Evolutionary conservation across 2,888 invertebrate genomes (phyloP), one percentile per base, ranked within the genome.

Genomic region (Nomada fabriciana): DNA sequence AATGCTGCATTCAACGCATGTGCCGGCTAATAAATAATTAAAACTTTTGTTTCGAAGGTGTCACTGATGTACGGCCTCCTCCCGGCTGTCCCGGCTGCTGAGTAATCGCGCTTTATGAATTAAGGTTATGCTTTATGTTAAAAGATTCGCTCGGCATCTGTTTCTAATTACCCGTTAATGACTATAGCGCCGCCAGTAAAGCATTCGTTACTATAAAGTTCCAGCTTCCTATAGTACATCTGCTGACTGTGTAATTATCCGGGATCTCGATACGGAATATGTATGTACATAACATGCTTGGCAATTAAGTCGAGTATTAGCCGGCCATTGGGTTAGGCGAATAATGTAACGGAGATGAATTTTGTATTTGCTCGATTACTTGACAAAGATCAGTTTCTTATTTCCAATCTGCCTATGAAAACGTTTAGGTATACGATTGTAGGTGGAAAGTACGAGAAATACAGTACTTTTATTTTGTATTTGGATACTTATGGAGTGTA

Each of bases 161-260:
- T 94, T 94, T 93, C 94, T 93, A 94, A 94, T 94, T 94, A 93
- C 94, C 93, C 93, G 92, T 91, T 94, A 94, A 94, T 94, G 93
- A 93, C 92, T 92, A 91, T 92, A 90, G 90, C 90, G 87, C 85
- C 89, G 89, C 88, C 90, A 86, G 87, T 89, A 88, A 90, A 89
- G 89, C 92, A 92, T 92, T 91, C 91, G 91, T 91, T 92, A 91
- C 91, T 90, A 91, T 91, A 90, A 91, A 88, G 89, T 88, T 89
- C 86, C 83, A 72, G 71, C 74, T 78, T 75, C 82, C 85, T 85
- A 84, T 84, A 82, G 76, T 74, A 77, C 75, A 80, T 80, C 67
- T 64, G 55, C 61, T 61, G 61, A 15, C 50, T 67, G 25, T 11
- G 61, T 36, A 47, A 80, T 70, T 55, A 59, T 72, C 23, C 47